Base-by-base conservation (phyloP, 1,140 invertebrate genomes). In the Brachionus angularis region DNA sequence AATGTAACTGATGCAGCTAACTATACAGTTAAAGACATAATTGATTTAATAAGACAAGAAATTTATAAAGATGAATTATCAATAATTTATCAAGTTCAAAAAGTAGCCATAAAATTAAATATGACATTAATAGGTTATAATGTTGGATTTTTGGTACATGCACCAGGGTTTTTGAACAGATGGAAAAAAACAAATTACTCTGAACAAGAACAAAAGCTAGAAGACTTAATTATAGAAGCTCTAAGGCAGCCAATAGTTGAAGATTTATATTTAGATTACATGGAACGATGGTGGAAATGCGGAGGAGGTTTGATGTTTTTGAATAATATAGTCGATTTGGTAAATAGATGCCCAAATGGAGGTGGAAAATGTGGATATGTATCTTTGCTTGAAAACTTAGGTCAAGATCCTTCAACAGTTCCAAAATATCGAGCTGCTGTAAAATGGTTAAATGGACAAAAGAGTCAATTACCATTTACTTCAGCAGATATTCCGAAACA, bases 371-470 rank as follows among this genome's bases (percentile, higher is more conserved):
- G 76, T 49, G 76, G 76, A 21, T 75, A 74, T 49, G 75, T 75
- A 74, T 75, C 75, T 5, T 74, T 77, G 73, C 16, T 76, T 16
- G 74, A 76, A 39, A 76, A 76, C 27, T 76, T 75, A 27, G 75
- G 74, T 23, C 74, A 77, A 53, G 72, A 75, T 25, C 75, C 73
- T 0, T 71, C 52, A 8, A 74, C 61, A 10, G 75, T 75, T 3
- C 73, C 76, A 1, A 76, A 75, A 62, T 77, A 74, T 46, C 23
- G 67, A 31, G 75, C 73, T 3, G 74, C 74, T 21, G 75, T 76
- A 5, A 73, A 71, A 42, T 76, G 53, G 53, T 18, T 58, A 29
- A 58, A 58, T 39, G 53, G 53, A 14, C 8, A 29, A 23, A 36
- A 23, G 36, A 39, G 33, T 39, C 33, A 23, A 2, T 58, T 58